Evolutionary conservation across 1,140 invertebrate genomes (phyloP).

Genomic region (Lepidurus packardi): DNA sequence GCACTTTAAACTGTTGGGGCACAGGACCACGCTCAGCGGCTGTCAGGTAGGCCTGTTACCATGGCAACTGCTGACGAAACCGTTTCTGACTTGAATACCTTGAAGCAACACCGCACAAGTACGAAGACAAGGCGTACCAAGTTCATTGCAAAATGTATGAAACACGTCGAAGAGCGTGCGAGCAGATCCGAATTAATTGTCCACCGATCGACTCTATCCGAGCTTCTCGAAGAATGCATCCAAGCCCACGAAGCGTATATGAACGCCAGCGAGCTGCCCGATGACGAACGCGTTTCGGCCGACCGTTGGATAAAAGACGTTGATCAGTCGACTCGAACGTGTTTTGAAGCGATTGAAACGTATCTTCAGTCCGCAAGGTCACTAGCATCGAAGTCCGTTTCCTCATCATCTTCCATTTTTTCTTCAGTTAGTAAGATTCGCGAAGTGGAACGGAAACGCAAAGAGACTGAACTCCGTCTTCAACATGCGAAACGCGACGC

Average conservation of each 20-base stretch:
- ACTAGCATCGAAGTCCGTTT: background rate
- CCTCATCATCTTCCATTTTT: background rate
- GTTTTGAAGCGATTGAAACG: background rate
- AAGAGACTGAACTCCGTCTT: background rate
- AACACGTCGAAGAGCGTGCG: too few species aligned
- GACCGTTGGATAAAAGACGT: conserved; percentile 8
- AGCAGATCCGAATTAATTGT: too few species aligned
- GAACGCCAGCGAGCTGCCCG: background rate
- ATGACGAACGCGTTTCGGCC: background rate
- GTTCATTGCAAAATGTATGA: too few species aligned
- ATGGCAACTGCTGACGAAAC: too few species aligned
- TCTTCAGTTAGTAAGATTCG: background rate
- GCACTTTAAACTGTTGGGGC: too few species aligned
- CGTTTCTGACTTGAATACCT: too few species aligned
- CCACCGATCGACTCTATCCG: background rate
- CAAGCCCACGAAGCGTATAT: background rate
- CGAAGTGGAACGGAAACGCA: background rate
- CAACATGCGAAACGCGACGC: background rate
- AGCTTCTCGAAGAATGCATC: conserved; percentile 19
- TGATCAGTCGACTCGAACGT: background rate
- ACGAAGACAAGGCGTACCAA: too few species aligned
- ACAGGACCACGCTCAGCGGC: too few species aligned
- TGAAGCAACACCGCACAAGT: too few species aligned
- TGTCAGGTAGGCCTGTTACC: too few species aligned
- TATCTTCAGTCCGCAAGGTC: background rate